Evolutionary conservation across 2,113 vertebrate genomes (phyloP), one percentile per base, ranked within the genome.

Genomic region (Upupa epops): DNA sequence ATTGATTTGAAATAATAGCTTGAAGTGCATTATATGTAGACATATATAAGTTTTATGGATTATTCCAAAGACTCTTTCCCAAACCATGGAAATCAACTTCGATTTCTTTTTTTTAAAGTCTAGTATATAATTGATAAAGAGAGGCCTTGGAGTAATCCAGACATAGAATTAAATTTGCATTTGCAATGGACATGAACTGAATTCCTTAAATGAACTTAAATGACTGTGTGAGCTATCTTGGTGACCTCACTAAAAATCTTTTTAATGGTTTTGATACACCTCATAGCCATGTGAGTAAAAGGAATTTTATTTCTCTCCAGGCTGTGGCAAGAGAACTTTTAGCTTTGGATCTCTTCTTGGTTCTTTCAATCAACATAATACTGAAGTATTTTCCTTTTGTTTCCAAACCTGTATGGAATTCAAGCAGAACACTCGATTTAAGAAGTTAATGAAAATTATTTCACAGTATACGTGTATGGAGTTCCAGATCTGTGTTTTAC

Each of bases 21-120:
- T n/a, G n/a, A n/a, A n/a, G n/a, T n/a, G n/a, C n/a, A n/a, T n/a
- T 3, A 9, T 14, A 54, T 1, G 6, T 3, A 4, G 26, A 3
- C 40, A 17, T 52, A 28, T 52, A 13, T 7, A 21, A 48, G 26
- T 52, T 52, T 52, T 46, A 32, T 32, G 9, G 19, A 19, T 74
- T 71, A 32, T 68, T 82, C 45, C 16, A 26, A 22, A 63, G 24
- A 6, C 3, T 22, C 3, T 17, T 4, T 73, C 4, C 17, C 19
- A 54, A 91, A 7, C 26, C 4, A 2, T 31, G 36, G 13, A 80
- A 56, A 34, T 66, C 13, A 73, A 1, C 8, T 29, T 61, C 16
- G 21, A 11, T n/a, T 76, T 83, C 76, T 76, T 6, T 19, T 83
- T 80, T 76, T 6, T 19, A 24, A 68, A 36, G 17, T 9, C 31